phyloP scores from a whole-genome alignment of 2,797 vertebrate genomes.

The Gymnothorax javanicus region DNA sequence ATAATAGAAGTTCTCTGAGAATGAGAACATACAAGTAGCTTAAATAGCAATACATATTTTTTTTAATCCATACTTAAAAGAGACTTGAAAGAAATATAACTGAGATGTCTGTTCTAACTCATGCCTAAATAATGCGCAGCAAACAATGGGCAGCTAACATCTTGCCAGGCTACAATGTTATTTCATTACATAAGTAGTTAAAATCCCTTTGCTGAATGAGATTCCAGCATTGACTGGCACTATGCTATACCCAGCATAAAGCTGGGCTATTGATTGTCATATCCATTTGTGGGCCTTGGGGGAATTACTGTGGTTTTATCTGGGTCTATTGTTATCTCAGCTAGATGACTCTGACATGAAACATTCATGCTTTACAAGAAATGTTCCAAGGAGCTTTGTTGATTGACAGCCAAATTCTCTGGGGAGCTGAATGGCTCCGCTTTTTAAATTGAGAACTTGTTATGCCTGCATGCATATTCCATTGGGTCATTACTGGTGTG shows the following conservation, averaged over 20 bases:
- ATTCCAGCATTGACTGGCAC: background rate
- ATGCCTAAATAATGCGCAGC: background rate
- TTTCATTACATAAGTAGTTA: background rate
- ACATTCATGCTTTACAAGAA: constrained; percentile 16
- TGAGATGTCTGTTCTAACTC: background rate
- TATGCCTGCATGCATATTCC: background rate
- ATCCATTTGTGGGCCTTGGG: background rate
- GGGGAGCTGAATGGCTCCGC: background rate
- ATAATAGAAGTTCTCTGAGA: background rate
- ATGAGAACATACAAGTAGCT: no score
- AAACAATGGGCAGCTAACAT: background rate
- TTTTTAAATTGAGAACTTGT: background rate
- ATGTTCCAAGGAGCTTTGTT: background rate
- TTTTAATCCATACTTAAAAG: no score
- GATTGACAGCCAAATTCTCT: constrained; percentile 1
- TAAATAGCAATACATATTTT: no score
- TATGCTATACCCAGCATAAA: background rate
- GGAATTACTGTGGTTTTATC: background rate
- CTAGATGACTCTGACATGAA: constrained; percentile 12
- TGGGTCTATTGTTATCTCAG: constrained; percentile 18
- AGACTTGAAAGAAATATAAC: no score
- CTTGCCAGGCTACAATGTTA: background rate
- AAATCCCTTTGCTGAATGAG: background rate
- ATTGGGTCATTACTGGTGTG: background rate
- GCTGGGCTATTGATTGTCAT: background rate